These are phyloP conservation scores for Bradypodion ventrale DNA, from an alignment of 2,797 vertebrate species.

Conservation along the genomic window DNA sequence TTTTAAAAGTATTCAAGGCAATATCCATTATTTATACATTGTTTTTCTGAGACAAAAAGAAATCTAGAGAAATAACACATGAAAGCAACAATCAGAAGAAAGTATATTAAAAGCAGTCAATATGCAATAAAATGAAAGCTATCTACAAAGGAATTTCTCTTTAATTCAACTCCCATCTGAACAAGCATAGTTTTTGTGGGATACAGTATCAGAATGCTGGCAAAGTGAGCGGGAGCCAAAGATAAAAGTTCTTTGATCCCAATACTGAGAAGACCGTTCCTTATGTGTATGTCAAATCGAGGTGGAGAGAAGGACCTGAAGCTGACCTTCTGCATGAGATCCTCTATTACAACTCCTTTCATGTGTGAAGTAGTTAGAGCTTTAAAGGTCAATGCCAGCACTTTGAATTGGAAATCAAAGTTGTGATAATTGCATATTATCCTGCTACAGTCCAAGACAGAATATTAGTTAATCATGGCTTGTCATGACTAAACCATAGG, in stretches of 20 bases:
- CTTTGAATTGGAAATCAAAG: not conserved
- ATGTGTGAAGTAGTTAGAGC: not conserved
- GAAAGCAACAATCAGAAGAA: not conserved
- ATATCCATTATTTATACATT: not conserved
- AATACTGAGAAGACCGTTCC: not conserved
- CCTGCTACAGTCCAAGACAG: not conserved
- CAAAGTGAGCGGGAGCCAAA: not conserved
- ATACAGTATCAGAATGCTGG: not conserved
- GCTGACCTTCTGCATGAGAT: too few relatives aligned
- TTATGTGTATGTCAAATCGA: not conserved
- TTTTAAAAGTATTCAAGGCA: not conserved
- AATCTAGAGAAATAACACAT: not conserved
- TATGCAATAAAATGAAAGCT: not conserved
- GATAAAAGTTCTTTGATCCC: not conserved
- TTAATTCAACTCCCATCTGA: too few relatives aligned
- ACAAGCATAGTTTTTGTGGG: slow-evolving; percentile 1
- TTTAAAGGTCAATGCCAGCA: not conserved
- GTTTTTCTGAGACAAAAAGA: not conserved
- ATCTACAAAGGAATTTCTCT: not conserved
- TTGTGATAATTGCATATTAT: too few relatives aligned
- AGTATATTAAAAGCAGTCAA: not conserved
- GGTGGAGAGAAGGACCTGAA: not conserved
- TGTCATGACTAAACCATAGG: not conserved
- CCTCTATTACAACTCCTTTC: not conserved
- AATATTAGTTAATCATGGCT: not conserved